Conservation (phyloP, 2,888 invertebrate genomes). For the Mythimna vitellina region DNA sequence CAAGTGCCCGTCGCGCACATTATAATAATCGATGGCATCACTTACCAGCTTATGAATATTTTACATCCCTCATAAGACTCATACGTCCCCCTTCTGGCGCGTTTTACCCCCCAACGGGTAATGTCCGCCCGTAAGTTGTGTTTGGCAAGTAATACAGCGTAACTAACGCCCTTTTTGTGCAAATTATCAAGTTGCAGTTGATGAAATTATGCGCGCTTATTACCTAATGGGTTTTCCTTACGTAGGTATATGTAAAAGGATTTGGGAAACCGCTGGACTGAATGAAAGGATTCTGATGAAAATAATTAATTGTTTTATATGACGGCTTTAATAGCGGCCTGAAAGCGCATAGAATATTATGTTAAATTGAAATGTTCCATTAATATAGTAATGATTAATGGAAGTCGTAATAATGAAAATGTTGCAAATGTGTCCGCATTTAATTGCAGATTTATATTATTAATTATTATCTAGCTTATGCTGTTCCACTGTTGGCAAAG, state of each 20-base stretch:
- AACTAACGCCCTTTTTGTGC: slow-evolving; percentile 52
- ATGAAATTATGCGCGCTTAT: slow-evolving; percentile 53
- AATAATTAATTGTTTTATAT: slow-evolving; percentile 52
- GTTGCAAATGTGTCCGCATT: not conserved
- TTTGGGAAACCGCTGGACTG: slow-evolving; percentile 16
- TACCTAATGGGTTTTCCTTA: slow-evolving; percentile 37
- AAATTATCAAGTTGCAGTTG: slow-evolving; percentile 50
- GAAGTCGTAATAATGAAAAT: not conserved
- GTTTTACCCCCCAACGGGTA: slow-evolving; percentile 51
- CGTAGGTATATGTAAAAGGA: slow-evolving; percentile 8
- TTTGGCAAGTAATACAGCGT: slow-evolving; percentile 46
- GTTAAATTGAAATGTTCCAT: slow-evolving; percentile 14
- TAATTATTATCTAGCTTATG: too few relatives aligned
- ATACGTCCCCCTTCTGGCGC: slow-evolving; percentile 50
- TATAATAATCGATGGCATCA: slow-evolving; percentile 81
- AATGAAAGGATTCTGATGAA: slow-evolving; percentile 42
- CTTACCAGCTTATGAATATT: slow-evolving; percentile 81
- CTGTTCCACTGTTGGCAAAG: too few relatives aligned
- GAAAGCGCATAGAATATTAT: slow-evolving; percentile 18
- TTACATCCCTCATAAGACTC: slow-evolving; percentile 71
- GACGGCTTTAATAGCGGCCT: slow-evolving; percentile 2
- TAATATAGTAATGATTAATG: not conserved
- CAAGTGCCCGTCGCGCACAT: slow-evolving; percentile 68
- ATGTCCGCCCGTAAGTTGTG: slow-evolving; percentile 73
- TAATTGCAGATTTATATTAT: not conserved